Evolutionary conservation across 2,113 vertebrate species (phyloP), one percentile per base, ranked within the genome.

Genomic region (Podarcis raffonei): DNA sequence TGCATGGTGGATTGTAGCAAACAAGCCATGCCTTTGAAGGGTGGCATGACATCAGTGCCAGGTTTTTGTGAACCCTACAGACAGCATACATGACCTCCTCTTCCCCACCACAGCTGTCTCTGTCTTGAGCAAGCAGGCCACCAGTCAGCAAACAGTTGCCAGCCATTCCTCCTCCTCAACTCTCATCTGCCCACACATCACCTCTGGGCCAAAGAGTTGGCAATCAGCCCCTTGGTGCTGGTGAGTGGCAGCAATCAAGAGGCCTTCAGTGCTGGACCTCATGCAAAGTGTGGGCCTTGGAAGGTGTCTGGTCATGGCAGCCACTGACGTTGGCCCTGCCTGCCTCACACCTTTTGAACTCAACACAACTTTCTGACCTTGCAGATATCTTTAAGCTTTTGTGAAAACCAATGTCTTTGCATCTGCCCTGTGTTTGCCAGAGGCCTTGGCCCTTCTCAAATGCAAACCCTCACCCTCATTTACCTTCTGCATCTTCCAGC

Each of bases 401-500:
- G 7, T 37, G 25, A 74, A 53, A 87, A 87, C 15, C 4, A 15
- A 15, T 30, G 6, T 22, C n/a, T 35, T 78, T n/a, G 4, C 68
- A 39, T 82, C 62, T 30, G 30, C 30, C 27, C 37, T 6, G 69
- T 22, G 16, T 30, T 35, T 69, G 65, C 25, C 16, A 37, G 65
- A 27, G 53, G 39, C 1, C 13, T 69, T 23, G 78, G 89, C 22
- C 32, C 2, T 32, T 86, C 86, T 8, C 59, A 66, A 84, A 87
- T n/a, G 83, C n/a, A 80, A 48, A 83, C 59, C 37, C 65, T 89
- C 48, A 80, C 75, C 3, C 0, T 65, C 80, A 86, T 90, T 0
- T 91, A 98, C 98, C 98, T 97, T 98, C 97, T 0, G 91, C 97
- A 85, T 98, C 98, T 93, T 98, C 98, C 90, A 98, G 95, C 93